A percentile compares a stretch with the other conserved stretches of the same genome.
These are phyloP conservation scores for Mimachlamys varia DNA, from an alignment of 2,888 invertebrate species.

Conservation along the genomic window DNA sequence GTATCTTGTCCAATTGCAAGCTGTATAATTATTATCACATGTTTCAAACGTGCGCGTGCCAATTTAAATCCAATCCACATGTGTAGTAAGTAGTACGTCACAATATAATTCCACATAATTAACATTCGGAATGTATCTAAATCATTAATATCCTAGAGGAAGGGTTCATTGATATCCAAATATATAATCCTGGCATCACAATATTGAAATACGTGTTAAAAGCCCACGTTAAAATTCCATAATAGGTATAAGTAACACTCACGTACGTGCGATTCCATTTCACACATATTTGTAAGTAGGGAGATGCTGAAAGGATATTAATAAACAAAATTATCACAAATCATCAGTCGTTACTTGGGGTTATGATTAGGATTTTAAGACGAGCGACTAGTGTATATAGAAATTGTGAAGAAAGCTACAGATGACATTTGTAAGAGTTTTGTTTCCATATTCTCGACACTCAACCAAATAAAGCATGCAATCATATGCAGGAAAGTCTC, in stretches of 20 bases:
- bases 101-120: not conserved
- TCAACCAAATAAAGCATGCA: not conserved
- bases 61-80: not conserved
- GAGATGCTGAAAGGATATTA: conserved; percentile 12
- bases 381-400: not conserved
- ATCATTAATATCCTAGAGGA: not conserved
- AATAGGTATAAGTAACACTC: not conserved
- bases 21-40: not conserved
- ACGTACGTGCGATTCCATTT: conserved; percentile 9
- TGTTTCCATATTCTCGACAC: not conserved
- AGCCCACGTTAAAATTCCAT: not conserved
- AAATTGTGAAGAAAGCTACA: not conserved
- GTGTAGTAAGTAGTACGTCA: not conserved
- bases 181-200: not conserved
- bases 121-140: not conserved
- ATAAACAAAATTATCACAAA: not conserved
- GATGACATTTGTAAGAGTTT: not conserved
- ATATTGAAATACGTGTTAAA: not conserved
- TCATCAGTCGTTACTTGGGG: not conserved
- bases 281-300: not conserved
- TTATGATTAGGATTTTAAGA: not conserved
- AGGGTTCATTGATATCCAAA: not conserved
- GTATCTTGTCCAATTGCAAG: not conserved
- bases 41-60: not conserved
- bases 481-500: not conserved